Base-by-base conservation (phyloP, 2,888 invertebrate genomes). In the Ceramica pisi region DNA sequence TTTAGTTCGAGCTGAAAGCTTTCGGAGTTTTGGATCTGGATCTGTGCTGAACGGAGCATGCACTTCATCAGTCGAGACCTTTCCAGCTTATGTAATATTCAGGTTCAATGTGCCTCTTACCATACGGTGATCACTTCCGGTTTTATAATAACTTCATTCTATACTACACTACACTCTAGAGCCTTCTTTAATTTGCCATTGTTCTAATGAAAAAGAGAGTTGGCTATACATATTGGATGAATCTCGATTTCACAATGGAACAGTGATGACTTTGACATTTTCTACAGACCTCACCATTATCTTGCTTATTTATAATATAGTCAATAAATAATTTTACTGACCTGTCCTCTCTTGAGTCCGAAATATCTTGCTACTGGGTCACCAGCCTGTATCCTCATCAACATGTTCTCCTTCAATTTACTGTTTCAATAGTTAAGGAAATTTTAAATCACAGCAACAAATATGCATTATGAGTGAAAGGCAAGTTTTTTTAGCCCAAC, bases 311-410 rank as follows among this genome's bases (percentile, higher is more conserved):
- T 31, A 31, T 6, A 31, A 31, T 5, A 5, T 44, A 46, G 19
- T n/a, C 19, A 12, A 8, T 10, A 9, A 7, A 50, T 51, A 7
- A 50, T 51, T 14, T 0, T 26, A 71, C 78, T 71, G 90, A 98
- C 98, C 97, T 99, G 99, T 85, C 99, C 99, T 95, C 99, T 97
- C 93, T 99, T 99, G 14, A 99, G 96, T 74, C 99, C 99, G 96
- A 99, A 99, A 94, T 99, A 99, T 91, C 99, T 97, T 0, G 99
- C 99, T 1, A 99, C 99, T 0, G 99, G 99, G 96, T 99, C 99
- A 65, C 99, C 99, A 12, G 98, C 98, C 95, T 99, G 99, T 92
- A 99, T 99, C 92, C 99, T 97, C 98, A 99, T 99, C 91, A 99
- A 96, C 97, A 99, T 99, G 92, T 99, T 99, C 92, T 99, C 99